Evolutionary conservation across 2,797 vertebrate genomes (phyloP).

Genomic region (Nannoperca australis): DNA sequence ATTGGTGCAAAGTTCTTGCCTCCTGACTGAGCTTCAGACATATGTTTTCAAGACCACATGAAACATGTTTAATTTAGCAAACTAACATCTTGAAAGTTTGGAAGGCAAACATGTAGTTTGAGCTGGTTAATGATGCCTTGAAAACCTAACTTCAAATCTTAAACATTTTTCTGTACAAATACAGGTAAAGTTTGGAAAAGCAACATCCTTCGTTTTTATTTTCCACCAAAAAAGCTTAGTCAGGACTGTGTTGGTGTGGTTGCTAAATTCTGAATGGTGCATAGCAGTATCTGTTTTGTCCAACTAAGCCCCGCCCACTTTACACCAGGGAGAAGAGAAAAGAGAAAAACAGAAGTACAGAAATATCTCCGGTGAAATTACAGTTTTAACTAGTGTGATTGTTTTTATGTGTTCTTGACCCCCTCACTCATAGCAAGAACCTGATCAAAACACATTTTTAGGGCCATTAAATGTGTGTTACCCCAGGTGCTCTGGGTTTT

Average conservation of each 20-base stretch:
- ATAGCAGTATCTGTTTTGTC: neutral
- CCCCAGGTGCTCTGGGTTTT: neutral
- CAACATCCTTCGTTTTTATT: neutral
- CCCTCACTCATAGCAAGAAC: neutral
- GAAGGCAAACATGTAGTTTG: neutral
- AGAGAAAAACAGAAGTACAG: neutral
- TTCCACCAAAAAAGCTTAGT: neutral
- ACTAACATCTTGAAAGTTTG: neutral
- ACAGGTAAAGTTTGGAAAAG: neutral
- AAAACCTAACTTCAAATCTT: neutral
- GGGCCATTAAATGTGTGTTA: slow-evolving; percentile 8
- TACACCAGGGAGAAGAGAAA: neutral
- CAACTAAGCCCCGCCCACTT: neutral
- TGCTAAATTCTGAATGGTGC: neutral
- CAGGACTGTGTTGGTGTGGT: neutral
- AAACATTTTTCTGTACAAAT: neutral
- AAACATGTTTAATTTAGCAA: neutral
- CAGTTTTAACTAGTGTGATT: neutral
- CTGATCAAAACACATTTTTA: neutral
- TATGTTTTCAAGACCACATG: neutral
- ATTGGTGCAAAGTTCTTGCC: neutral
- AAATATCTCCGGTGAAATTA: neutral
- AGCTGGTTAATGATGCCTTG: neutral
- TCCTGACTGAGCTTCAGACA: neutral
- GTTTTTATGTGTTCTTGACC: neutral